A percentile compares a stretch with the other conserved stretches of the same genome.
Evolutionary conservation across 2,113 vertebrate species (phyloP).

Genomic region (Odontesthes bonariensis): DNA sequence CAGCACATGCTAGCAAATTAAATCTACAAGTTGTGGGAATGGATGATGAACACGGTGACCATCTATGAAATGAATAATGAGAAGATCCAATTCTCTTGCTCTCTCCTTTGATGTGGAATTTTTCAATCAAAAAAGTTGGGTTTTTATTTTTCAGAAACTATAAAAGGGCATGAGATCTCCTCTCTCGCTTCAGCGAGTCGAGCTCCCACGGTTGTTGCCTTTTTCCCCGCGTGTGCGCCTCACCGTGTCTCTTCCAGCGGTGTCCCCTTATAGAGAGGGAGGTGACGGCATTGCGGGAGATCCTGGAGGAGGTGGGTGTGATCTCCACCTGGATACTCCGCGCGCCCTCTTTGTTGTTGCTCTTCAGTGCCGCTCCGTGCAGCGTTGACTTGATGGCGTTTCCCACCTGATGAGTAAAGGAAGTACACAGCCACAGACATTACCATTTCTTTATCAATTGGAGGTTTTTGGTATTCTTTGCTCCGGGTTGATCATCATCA

Average conservation of each 20-base stretch:
- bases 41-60: slow-evolving; percentile 21
- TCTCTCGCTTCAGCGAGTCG: not conserved
- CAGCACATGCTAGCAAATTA: not conserved
- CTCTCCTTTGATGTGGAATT: slow-evolving; percentile 40
- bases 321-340: slow-evolving; percentile 98
- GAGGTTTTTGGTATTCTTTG: too few relatives aligned
- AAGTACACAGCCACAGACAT: not conserved
- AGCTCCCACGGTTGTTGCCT: not conserved
- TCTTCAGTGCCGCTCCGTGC: slow-evolving; percentile 91
- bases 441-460: not conserved
- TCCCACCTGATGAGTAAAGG: slow-evolving; percentile 85
- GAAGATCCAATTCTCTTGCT: slow-evolving; percentile 23
- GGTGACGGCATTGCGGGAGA: slow-evolving; percentile 98
- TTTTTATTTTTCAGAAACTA: too few relatives aligned
- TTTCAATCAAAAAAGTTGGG: not conserved
- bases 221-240: slow-evolving; percentile 60
- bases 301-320: slow-evolving; percentile 95
- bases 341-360: slow-evolving; percentile 92
- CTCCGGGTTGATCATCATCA: too few relatives aligned
- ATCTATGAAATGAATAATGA: slow-evolving; percentile 35
- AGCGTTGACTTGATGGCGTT: slow-evolving; percentile 97
- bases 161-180: not conserved
- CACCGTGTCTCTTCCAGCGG: slow-evolving; percentile 98
- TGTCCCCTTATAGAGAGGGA: slow-evolving; percentile 98
- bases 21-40: slow-evolving; percentile 2